Base-by-base conservation (phyloP, 2,113 vertebrate species). In the Lynx canadensis region DNA sequence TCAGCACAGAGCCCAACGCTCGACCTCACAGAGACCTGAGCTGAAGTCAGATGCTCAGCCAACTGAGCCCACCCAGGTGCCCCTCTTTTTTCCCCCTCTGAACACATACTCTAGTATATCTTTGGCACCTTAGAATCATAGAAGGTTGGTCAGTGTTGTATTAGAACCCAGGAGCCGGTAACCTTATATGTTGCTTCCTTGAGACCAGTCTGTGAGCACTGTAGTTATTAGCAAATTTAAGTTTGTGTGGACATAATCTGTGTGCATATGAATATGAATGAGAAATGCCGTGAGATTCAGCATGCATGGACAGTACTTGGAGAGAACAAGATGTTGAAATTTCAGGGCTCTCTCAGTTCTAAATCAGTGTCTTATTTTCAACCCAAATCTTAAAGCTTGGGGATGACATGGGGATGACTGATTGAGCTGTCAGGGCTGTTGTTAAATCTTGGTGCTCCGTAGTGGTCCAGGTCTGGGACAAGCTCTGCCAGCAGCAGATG, bases 191-290 rank as follows among this genome's bases (percentile, higher is more conserved):
- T 45, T 79, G 12, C 50, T 89, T 95, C 60, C 68, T 97, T 87
- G 50, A 93, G 68, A 69, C 31, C 36, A 80, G 60, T n/a, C 78
- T 94, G 0, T 92, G 84, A 84, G 11, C 31, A n/a, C 7, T 71
- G 5, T 92, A 31, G 31, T 93, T 95, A 92, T 93, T 95, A 92
- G 19, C 65, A 94, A 69, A 78, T 80, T 94, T 89, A 89, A 92
- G 23, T 92, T 55, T 83, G 4, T 78, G 73, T 73, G 25, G 74
- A 68, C 29, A 85, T 85, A 45, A 91, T 91, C 71, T 82, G 15
- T 81, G 23, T 93, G 33, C 52, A 50, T 85, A 57, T 95, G 85
- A 94, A 80, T 79, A 63, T 7, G 31, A 93, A n/a, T 83, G 73
- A 85, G 23, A 97, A 95, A 93, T 96, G 50, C 19, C 50, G 0